These are phyloP conservation scores for Paramormyrops kingsleyae DNA, from an alignment of 2,113 vertebrate species.

Conservation along the genomic window DNA sequence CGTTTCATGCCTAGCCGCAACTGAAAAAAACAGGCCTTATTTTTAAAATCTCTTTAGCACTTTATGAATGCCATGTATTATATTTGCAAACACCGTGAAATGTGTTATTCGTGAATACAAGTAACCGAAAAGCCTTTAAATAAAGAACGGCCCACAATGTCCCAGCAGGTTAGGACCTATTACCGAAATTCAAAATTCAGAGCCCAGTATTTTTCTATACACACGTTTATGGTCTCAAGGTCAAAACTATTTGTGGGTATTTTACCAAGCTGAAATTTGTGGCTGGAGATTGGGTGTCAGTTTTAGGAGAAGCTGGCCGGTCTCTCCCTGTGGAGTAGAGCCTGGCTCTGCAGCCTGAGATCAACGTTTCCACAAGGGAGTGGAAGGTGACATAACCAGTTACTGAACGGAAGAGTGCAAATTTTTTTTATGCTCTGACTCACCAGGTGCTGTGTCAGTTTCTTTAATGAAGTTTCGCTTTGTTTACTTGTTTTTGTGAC, in stretches of 20 bases:
- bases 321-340: background rate
- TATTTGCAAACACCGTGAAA: background rate
- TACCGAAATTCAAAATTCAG: background rate
- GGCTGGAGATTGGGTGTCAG: background rate
- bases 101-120: background rate
- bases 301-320: background rate
- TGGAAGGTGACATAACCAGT: background rate
- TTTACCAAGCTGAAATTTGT: background rate
- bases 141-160: background rate
- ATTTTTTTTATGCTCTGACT: background rate
- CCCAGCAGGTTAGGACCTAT: background rate
- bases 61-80: background rate
- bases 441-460: background rate
- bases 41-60: background rate
- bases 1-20: background rate
- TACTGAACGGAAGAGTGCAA: background rate
- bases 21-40: background rate
- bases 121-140: background rate
- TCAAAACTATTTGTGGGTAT: background rate
- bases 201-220: background rate
- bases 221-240: background rate
- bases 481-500: background rate
- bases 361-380: background rate
- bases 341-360: background rate
- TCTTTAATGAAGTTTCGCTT: background rate